phyloP scores from a whole-genome alignment of 2,113 vertebrate species.

The Grammomys dolichurus region DNA sequence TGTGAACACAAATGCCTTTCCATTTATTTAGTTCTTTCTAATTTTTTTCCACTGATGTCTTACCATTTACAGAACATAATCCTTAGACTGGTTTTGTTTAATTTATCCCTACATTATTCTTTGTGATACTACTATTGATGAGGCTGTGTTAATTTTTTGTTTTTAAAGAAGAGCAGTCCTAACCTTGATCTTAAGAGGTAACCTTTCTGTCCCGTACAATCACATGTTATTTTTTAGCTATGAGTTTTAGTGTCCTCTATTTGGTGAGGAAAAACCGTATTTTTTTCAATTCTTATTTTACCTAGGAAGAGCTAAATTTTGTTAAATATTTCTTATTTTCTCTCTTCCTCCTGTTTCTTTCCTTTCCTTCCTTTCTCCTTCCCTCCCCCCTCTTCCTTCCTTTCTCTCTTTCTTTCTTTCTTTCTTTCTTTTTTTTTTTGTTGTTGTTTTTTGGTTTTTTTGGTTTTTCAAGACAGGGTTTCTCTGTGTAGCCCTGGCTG shows the following conservation, averaged over 20 bases:
- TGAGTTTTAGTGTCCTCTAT: background rate
- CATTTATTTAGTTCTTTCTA: slow-evolving; percentile 25
- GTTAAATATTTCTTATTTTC: background rate
- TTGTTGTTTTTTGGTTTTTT: too few relatives aligned
- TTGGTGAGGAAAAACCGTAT: slow-evolving; percentile 4
- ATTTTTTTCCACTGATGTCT: slow-evolving; percentile 44
- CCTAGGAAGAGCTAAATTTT: background rate
- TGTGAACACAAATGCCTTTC: slow-evolving; percentile 11
- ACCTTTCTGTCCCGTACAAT: background rate
- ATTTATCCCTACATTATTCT: background rate
- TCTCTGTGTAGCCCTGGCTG: too few relatives aligned
- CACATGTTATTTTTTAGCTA: background rate
- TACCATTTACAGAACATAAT: background rate
- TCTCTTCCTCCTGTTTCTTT: background rate
- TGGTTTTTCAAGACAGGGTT: too few relatives aligned
- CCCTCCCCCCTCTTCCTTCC: background rate
- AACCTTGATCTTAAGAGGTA: background rate
- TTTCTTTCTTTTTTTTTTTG: background rate
- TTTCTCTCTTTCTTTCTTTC: too few relatives aligned
- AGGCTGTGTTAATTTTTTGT: background rate
- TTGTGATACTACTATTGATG: background rate
- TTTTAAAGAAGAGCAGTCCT: background rate
- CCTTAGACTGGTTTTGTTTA: background rate
- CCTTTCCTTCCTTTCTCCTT: background rate
- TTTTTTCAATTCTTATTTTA: background rate